These are phyloP conservation scores for Orchestes rusci DNA, from an alignment of 2,888 invertebrate genomes.

Conservation along the genomic window DNA sequence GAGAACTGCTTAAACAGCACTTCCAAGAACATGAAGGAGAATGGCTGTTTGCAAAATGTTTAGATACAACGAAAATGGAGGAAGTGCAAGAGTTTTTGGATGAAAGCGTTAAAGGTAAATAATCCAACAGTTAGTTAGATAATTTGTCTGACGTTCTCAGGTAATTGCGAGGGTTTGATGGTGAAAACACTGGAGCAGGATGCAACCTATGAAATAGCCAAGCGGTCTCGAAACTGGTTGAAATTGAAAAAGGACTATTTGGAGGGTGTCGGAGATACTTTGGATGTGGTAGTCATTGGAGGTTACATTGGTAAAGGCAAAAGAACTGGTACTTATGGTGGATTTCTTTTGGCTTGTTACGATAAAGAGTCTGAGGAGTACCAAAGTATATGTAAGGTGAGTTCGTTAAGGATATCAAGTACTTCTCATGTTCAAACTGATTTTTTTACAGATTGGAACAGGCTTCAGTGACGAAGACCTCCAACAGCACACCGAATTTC, in stretches of 20 bases:
- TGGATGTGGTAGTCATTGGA: slow-evolving; percentile 94
- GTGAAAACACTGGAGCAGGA: slow-evolving; percentile 86
- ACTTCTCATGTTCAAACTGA: no score
- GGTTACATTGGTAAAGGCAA: slow-evolving; percentile 91
- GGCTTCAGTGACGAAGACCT: slow-evolving; percentile 93
- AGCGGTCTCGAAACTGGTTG: slow-evolving; percentile 88
- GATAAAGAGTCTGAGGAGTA: slow-evolving; percentile 85
- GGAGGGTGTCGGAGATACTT: slow-evolving; percentile 91
- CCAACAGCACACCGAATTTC: slow-evolving; percentile 63
- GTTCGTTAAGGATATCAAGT: no score
- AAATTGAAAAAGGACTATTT: slow-evolving; percentile 98
- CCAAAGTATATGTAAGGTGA: slow-evolving; percentile 85
- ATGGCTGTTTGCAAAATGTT: slow-evolving; percentile 79
- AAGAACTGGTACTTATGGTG: slow-evolving; percentile 88
- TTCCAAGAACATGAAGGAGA: slow-evolving; percentile 69
- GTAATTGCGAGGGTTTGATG: slow-evolving; percentile 98
- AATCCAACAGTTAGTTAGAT: not conserved
- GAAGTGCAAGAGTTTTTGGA: slow-evolving; percentile 92
- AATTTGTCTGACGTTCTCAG: slow-evolving; percentile 42
- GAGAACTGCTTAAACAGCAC: slow-evolving; percentile 63
- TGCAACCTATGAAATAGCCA: slow-evolving; percentile 95
- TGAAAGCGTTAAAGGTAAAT: slow-evolving; percentile 76
- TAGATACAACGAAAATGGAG: slow-evolving; percentile 80
- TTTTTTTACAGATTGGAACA: slow-evolving; percentile 63
- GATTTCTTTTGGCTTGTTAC: slow-evolving; percentile 91